Evolutionary conservation across 2,797 vertebrate species (phyloP).

Genomic region (Urophycis tenuis): DNA sequence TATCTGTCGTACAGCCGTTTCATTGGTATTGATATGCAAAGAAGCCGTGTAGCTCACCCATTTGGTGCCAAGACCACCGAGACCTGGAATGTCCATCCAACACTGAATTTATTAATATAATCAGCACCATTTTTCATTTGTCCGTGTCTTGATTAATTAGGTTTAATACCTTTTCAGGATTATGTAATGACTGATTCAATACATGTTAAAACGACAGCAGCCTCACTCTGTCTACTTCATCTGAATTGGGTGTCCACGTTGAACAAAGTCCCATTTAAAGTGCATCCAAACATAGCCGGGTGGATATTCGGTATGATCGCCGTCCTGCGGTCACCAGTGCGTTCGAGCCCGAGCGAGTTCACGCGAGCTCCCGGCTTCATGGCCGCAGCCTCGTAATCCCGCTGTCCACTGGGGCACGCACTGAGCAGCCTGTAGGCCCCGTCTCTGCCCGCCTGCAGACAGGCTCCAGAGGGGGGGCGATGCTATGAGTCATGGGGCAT

Average conservation of each 20-base stretch:
- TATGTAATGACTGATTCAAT: neutral
- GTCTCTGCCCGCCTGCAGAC: neutral
- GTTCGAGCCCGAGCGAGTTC: neutral
- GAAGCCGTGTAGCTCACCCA: neutral
- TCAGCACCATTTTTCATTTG: neutral
- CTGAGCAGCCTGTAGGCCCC: neutral
- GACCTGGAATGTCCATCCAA: neutral
- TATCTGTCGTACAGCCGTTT: neutral
- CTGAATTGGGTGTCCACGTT: neutral
- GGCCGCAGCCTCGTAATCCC: neutral
- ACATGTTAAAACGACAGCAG: neutral
- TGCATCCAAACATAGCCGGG: neutral
- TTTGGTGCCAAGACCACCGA: neutral
- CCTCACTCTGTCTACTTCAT: neutral
- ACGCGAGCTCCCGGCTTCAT: neutral
- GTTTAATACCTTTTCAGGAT: neutral
- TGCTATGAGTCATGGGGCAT: slow-evolving; percentile 11
- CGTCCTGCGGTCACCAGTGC: neutral
- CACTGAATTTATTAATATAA: neutral
- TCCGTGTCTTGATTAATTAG: neutral
- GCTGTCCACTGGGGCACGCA: neutral
- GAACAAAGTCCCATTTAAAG: neutral
- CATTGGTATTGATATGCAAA: neutral
- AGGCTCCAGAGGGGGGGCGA: neutral
- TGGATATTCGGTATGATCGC: neutral